Evolutionary conservation across 2,888 invertebrate species (phyloP).

Genomic region (Drosophila percnosoma): DNA sequence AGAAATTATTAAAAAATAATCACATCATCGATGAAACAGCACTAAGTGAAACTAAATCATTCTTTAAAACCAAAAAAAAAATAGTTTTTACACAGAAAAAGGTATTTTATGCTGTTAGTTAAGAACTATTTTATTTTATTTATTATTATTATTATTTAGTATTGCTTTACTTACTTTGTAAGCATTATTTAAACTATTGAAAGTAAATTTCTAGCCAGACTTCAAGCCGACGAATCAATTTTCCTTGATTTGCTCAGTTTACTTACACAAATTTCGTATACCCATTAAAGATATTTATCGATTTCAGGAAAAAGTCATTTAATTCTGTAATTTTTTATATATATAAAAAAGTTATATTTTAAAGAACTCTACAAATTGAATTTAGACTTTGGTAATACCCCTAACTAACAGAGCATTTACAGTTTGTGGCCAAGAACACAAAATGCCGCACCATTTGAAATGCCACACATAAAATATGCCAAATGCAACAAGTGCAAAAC

Average conservation of each 20-base stretch:
- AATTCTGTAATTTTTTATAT: too few relatives aligned
- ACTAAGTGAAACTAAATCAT: background rate
- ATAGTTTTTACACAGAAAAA: background rate
- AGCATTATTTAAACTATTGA: background rate
- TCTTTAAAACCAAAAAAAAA: background rate
- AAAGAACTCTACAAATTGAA: background rate
- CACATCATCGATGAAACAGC: background rate
- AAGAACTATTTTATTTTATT: background rate
- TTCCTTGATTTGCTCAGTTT: background rate
- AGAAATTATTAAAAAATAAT: background rate
- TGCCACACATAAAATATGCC: conserved; percentile 60
- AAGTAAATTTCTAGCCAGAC: too few relatives aligned
- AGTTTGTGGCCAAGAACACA: conserved; percentile 21
- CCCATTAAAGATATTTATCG: too few relatives aligned
- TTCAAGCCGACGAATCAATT: too few relatives aligned
- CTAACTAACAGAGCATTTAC: conserved; percentile 7
- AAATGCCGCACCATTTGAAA: conserved; percentile 65
- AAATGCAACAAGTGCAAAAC: conserved; percentile 73
- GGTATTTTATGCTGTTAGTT: background rate
- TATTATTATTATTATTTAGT: background rate
- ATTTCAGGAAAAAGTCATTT: too few relatives aligned
- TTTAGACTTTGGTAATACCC: conserved; percentile 6
- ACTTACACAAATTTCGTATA: too few relatives aligned
- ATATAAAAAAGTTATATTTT: background rate
- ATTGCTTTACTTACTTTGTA: background rate